phyloP scores from a whole-genome alignment of 2,113 vertebrate genomes.

The Phalacrocorax pelagicus region DNA sequence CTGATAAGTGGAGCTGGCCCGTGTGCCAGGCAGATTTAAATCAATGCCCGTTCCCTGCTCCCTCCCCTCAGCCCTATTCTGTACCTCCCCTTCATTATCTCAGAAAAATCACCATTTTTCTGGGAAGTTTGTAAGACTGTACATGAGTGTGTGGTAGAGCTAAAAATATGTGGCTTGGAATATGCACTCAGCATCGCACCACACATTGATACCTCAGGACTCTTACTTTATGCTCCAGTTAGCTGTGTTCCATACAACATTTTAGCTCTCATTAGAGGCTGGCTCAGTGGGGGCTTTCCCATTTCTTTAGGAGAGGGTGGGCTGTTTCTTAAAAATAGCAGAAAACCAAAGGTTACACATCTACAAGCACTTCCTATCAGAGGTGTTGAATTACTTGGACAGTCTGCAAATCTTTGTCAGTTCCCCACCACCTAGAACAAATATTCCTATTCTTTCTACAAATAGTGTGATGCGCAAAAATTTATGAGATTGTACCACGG shows the following conservation, averaged over 20 bases:
- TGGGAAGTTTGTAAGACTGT: not conserved
- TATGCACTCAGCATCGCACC: not conserved
- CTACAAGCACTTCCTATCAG: not conserved
- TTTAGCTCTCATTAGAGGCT: not conserved
- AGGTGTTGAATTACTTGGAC: not conserved
- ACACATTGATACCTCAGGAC: not conserved
- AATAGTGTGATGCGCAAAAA: not conserved
- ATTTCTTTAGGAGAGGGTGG: not conserved
- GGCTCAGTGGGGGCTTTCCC: not conserved
- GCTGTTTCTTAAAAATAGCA: not conserved
- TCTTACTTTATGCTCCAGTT: not conserved
- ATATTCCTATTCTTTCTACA: not conserved
- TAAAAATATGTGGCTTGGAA: not conserved
- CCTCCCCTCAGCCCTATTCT: not conserved
- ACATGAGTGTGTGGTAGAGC: not conserved
- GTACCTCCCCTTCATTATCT: slow-evolving; percentile 28
- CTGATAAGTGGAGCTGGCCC: slow-evolving; percentile 53
- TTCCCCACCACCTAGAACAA: not conserved
- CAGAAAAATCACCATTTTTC: not conserved
- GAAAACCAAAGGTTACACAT: not conserved
- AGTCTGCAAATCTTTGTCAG: not conserved
- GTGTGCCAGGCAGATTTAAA: slow-evolving; percentile 64
- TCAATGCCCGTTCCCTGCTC: slow-evolving; percentile 27
- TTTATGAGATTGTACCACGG: not conserved
- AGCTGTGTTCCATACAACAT: not conserved